Evolutionary conservation across 2,113 vertebrate species (phyloP), one percentile per base, ranked within the genome.

Genomic region (Oryzias celebensis): DNA sequence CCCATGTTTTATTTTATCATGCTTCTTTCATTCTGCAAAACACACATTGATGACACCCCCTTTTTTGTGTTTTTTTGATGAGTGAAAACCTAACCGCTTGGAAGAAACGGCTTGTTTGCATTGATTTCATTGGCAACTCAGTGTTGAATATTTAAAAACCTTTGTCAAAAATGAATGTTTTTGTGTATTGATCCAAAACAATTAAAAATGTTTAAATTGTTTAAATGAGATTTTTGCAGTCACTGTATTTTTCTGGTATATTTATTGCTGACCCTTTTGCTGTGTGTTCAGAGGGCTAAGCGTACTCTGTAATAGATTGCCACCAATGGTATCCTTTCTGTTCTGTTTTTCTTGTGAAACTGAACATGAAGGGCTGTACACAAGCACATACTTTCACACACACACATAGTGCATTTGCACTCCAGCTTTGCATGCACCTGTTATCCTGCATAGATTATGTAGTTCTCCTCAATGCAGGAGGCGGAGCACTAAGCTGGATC

Each of bases 371-470:
- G 58, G 61, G 15, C 63, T 24, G 15, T 47, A 62, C 51, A 36
- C 23, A 26, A 42, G 49, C 45, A 45, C 49, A 50, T 36, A 12
- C 36, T 36, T 36, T 36, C 36, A 56, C 57, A 64, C 23, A 13
- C 26, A 52, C 52, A 17, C 31, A 10, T 45, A 62, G 50, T 24
- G n/a, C 68, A 72, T 66, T 57, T 69, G 67, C 77, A 71, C 79
- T 78, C 77, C 80, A 85, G 78, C 78, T 67, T 81, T 68, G 80
- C 26, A 3, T 60, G 82, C 84, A 90, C 80, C 87, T 90, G 85
- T 78, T 85, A 73, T 85, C 69, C 53, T 71, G 41, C 58, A 63
- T 44, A 59, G 70, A 77, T 69, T 68, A 69, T 50, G 69, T 71
- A 78, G 67, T 59, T 56, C 70, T 72, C 73, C 36, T 22, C 58